Evolutionary conservation across 1,140 invertebrate genomes (phyloP), one percentile per base, ranked within the genome.

Genomic region (Ephestia elutella): DNA sequence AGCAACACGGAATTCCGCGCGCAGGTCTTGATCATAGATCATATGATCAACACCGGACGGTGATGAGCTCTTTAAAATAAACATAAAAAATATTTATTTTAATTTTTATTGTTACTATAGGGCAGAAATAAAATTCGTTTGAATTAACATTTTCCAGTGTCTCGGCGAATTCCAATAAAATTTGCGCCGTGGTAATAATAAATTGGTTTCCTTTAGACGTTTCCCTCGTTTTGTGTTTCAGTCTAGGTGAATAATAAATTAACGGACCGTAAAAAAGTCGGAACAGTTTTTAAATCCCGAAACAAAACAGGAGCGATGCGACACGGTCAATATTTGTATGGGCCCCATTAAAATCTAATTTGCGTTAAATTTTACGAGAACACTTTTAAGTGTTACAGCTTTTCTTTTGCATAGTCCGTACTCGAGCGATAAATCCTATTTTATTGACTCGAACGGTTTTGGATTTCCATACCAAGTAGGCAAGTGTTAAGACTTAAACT

Each of bases 271-370:
- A 28, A 49, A 64, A 62, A 59, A 62, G 21, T 19, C 56, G 4
- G 25, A 38, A 30, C 50, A 49, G 53, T 25, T 63, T 63, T 59
- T 62, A 61, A 65, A 66, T 61, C 49, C 18, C 19, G n/a, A 32
- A 60, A 38, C 44, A 38, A 17, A 10, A 15, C 11, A 25, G 28
- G 50, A 56, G 20, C 58, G 55, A 51, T 58, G 54, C 53, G 53
- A 57, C 54, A 56, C 59, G 30, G 63, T 63, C 62, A 67, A 65
- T 62, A 68, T 58, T 60, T 54, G 51, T 57, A 59, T 51, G 44
- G 59, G 62, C 49, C 59, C 53, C 60, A 66, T 68, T 66, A 66
- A 68, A 70, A 63, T 70, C 62, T 65, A 67, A 67, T 71, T 65
- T 71, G 58, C 62, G 54, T 67, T 65, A 61, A 71, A 63, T 55